Evolutionary conservation across 1,140 invertebrate species (phyloP).

Genomic region (Penaeus vannamei): DNA sequence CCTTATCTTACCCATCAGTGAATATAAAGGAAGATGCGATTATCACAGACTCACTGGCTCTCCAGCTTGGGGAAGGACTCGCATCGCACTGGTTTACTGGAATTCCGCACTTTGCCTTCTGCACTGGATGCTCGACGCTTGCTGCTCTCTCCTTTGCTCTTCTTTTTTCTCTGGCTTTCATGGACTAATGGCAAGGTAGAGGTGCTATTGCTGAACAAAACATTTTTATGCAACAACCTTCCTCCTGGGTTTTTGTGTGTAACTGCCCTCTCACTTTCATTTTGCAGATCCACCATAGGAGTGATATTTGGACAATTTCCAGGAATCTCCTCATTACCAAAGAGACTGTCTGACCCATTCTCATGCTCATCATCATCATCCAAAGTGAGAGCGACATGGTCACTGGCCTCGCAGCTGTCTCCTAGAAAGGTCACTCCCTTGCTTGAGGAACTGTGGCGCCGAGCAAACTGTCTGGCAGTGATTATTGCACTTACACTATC

Average conservation of each 20-base stretch:
- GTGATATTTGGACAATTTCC: not conserved
- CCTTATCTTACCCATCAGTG: not conserved
- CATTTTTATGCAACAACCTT: constrained; percentile 36
- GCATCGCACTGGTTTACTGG: constrained; percentile 43
- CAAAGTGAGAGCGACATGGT: constrained; percentile 55
- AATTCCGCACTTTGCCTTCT: constrained; percentile 43
- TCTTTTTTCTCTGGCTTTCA: constrained; percentile 22
- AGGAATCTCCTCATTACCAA: constrained; percentile 20
- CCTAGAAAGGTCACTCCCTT: constrained; percentile 51
- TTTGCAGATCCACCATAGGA: constrained; percentile 26
- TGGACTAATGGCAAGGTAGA: constrained; percentile 41
- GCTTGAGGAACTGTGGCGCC: constrained; percentile 53
- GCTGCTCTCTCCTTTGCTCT: constrained; percentile 26
- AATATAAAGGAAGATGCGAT: constrained; percentile 43
- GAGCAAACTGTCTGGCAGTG: constrained; percentile 61
- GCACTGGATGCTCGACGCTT: constrained; percentile 59
- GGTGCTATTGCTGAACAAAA: constrained; percentile 30
- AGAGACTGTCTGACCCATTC: constrained; percentile 8
- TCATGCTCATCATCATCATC: constrained; percentile 45
- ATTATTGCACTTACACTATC: constrained; percentile 68
- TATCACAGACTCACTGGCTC: constrained; percentile 35
- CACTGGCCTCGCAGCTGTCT: constrained; percentile 39
- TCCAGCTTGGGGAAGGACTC: constrained; percentile 61
- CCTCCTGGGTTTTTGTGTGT: constrained; percentile 30
- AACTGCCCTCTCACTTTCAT: constrained; percentile 22